Evolutionary conservation across 2,888 invertebrate species (phyloP), one percentile per base, ranked within the genome.

Genomic region (Halictus quadricinctus): DNA sequence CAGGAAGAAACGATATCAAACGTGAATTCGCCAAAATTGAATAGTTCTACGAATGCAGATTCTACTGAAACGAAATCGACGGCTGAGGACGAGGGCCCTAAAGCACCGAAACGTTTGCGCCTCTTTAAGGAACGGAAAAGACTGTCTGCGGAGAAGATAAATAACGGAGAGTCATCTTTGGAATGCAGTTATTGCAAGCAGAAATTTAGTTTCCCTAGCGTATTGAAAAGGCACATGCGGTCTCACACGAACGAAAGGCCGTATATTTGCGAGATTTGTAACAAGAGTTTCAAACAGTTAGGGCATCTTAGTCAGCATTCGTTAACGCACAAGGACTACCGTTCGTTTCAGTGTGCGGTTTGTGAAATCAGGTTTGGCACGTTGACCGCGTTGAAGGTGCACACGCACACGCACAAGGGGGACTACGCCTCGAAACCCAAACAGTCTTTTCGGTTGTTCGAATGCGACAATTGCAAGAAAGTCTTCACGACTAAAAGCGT

Each of bases 401-500:
- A 93, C 73, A 84, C 91, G 7, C 87, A 88, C 21, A 75, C 84
- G 15, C 93, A 92, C 54, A 87, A 89, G 10, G 87, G 86, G 6
- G 87, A 89, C 8, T 80, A 86, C 0, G 76, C 72, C 1, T 72
- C 76, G 13, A 85, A 78, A n/a, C 66, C 84, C 18, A 85, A 80
- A 29, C 88, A 90, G 2, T 76, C 85, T 18, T 89, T 88, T 73
- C 92, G 93, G 36, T 93, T 93, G 0, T 93, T 91, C 81, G 92
- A 93, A 29, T 96, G 96, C 82, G 95, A 95, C 0, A 94, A 91
- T 18, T 96, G 96, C 79, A 94, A 95, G 12, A 96, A 96, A 90
- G 93, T 95, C 0, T 96, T 95, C 78, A 94, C 95, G 1, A 95
- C 95, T 0, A 94, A 94, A 50, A 95, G 95, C 87, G 95, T 95